These are phyloP conservation scores for Cathartes aura DNA, from an alignment of 2,113 vertebrate genomes.

Conservation along the genomic window DNA sequence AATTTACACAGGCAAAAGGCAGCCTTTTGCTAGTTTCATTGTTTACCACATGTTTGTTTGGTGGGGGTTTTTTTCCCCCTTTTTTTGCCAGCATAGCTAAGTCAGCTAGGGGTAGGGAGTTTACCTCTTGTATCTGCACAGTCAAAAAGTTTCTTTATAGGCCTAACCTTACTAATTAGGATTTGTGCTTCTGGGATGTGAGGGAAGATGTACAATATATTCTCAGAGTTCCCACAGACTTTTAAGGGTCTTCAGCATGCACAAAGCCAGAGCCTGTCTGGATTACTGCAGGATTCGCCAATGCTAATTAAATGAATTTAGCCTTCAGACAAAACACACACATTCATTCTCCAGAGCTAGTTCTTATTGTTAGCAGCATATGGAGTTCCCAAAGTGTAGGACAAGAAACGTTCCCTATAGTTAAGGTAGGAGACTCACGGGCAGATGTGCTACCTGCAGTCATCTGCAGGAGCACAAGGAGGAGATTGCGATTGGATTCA, in stretches of 20 bases:
- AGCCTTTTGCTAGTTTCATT: background rate
- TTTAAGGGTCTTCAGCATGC: background rate
- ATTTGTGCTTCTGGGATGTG: background rate
- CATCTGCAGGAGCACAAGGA: background rate
- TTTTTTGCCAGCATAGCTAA: background rate
- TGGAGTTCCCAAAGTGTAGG: background rate
- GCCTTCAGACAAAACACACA: background rate
- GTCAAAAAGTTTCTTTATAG: background rate
- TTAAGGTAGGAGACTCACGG: background rate
- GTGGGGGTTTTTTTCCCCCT: accelerated
- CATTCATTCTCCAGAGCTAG: background rate
- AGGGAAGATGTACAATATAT: background rate
- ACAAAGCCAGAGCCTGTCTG: background rate
- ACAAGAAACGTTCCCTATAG: background rate
- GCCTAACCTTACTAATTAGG: background rate
- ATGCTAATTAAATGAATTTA: background rate
- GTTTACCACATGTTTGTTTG: background rate
- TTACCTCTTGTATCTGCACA: background rate
- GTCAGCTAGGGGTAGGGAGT: background rate
- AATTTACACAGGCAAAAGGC: conserved; percentile 58
- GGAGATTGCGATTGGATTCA: background rate
- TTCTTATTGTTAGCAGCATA: background rate
- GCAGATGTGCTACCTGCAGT: background rate
- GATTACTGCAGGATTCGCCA: background rate
- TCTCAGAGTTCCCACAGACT: background rate